Percentiles rank a stretch among this genome's conserved stretches.
Evolutionary conservation across 2,888 invertebrate species (phyloP).

Genomic region (Helleia helle): DNA sequence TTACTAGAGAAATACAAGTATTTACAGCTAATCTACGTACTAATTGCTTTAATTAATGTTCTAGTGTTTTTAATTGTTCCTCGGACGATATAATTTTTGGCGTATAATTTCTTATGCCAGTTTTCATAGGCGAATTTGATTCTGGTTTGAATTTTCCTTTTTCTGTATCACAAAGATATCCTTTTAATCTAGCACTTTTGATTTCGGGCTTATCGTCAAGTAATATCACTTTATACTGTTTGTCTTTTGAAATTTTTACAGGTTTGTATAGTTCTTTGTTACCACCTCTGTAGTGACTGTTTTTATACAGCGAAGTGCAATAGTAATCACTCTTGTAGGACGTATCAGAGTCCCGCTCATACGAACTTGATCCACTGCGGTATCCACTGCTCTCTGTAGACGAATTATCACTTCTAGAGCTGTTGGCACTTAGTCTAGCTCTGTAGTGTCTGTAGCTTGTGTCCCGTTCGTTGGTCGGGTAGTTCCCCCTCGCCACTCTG

Average conservation of each 20-base stretch:
- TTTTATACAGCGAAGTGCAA: conserved; percentile 63
- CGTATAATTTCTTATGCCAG: conserved; percentile 80
- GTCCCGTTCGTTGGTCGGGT: conserved; percentile 39
- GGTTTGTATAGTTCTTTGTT: conserved; percentile 67
- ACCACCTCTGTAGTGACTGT: conserved; percentile 63
- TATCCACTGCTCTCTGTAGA: conserved; percentile 65
- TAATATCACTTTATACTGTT: conserved; percentile 57
- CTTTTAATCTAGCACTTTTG: conserved; percentile 45
- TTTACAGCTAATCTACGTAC: conserved; percentile 65
- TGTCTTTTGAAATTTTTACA: conserved; percentile 64
- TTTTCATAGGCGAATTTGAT: conserved; percentile 55
- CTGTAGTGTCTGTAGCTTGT: conserved; percentile 52
- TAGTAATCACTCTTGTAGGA: conserved; percentile 58
- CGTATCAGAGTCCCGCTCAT: conserved; percentile 54
- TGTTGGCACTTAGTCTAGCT: conserved; percentile 48
- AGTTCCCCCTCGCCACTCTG: conserved; percentile 36
- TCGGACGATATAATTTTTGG: conserved; percentile 79
- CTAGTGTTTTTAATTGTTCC: conserved; percentile 68
- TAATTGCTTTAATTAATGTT: conserved; percentile 74
- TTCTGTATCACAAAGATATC: conserved; percentile 51
- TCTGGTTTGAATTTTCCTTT: conserved; percentile 59
- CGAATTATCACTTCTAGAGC: conserved; percentile 60
- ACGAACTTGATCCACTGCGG: conserved; percentile 59
- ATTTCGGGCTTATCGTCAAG: conserved; percentile 50
- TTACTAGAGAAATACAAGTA: conserved; percentile 35